These are phyloP conservation scores for Callionymus lyra DNA, from an alignment of 2,113 vertebrate species.

Conservation along the genomic window DNA sequence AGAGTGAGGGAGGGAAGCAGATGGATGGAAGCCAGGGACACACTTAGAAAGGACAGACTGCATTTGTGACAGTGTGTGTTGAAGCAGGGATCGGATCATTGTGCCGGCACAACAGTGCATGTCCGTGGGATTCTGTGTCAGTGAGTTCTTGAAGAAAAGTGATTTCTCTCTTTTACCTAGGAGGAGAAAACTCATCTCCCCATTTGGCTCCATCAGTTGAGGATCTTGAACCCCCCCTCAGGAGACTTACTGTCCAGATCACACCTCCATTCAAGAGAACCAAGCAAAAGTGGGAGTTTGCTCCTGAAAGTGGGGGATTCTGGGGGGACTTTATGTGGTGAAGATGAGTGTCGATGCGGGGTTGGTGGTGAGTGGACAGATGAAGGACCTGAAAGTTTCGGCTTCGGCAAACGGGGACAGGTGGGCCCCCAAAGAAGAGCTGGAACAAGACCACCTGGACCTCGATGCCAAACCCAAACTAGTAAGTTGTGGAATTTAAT, in stretches of 20 bases:
- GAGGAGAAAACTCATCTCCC: constrained; percentile 16
- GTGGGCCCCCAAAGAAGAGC: constrained; percentile 53
- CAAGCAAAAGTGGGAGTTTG: not conserved
- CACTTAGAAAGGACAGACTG: constrained; percentile 25
- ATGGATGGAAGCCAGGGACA: constrained; percentile 36
- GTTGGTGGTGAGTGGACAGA: constrained; percentile 56
- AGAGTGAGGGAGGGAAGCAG: constrained; percentile 27
- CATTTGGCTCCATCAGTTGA: not conserved
- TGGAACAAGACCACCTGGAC: constrained; percentile 40
- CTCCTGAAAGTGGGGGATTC: too few relatives aligned
- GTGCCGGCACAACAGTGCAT: constrained; percentile 2
- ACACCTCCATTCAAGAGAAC: not conserved
- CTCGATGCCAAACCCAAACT: constrained; percentile 47
- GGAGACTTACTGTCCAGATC: too few relatives aligned
- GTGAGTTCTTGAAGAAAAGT: constrained; percentile 5
- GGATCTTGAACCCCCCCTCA: constrained; percentile 2
- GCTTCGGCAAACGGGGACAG: constrained; percentile 60
- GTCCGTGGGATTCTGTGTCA: constrained; percentile 19
- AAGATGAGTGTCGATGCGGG: constrained; percentile 67
- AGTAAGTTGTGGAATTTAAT: constrained; percentile 44
- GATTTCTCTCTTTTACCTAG: constrained; percentile 8
- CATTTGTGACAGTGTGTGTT: constrained; percentile 8
- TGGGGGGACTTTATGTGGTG: constrained; percentile 31
- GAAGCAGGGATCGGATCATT: not conserved
- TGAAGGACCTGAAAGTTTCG: constrained; percentile 46